Base-by-base conservation (phyloP, 2,113 vertebrate species). In the Ciconia maguari region DNA sequence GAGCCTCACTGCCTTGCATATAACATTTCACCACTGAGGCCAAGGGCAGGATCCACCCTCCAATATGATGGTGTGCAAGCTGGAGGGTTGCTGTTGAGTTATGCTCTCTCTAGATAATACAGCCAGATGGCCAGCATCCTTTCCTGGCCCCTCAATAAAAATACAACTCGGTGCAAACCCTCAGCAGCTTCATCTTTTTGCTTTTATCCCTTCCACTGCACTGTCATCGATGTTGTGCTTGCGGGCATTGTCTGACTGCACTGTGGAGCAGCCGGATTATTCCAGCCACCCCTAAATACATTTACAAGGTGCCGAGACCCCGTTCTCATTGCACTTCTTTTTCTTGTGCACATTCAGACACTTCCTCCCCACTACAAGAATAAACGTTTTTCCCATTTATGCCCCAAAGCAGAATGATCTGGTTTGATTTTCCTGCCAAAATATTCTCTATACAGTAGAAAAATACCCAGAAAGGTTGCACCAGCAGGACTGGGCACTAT, bases 281-380 rank as follows among this genome's bases (percentile, higher is more conserved):
- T 69, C 46, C 94, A 90, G 83, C 42, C 61, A 25, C 29, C 60
- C 60, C 61, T 57, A 71, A 46, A 52, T 10, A 34, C 76, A 13
- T 41, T 52, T 6, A 19, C 26, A 9, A 48, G 48, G 66, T 57
- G 66, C 49, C 0, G 9, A 72, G 38, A 57, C 32, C 68, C 52
- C 1, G 0, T 60, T 72, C 58, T 46, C 8, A 2, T 8, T 41
- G 21, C 49, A 6, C 3, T 41, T 46, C 36, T 65, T 36, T 41
- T 52, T 26, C 52, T 18, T 16, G 32, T 41, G 64, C 32, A 26
- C 48, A 5, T 27, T 29, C 42, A 75, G 80, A 24, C 13, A 1
- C 69, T 66, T 70, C 26, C 41, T 83, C 49, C 24, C 6, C 29
- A 11, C 34, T 18, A 11, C 20, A 71, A 69, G 26, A 75, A 69